phyloP scores from a whole-genome alignment of 2,797 vertebrate genomes.

The Oreochromis grahami region DNA sequence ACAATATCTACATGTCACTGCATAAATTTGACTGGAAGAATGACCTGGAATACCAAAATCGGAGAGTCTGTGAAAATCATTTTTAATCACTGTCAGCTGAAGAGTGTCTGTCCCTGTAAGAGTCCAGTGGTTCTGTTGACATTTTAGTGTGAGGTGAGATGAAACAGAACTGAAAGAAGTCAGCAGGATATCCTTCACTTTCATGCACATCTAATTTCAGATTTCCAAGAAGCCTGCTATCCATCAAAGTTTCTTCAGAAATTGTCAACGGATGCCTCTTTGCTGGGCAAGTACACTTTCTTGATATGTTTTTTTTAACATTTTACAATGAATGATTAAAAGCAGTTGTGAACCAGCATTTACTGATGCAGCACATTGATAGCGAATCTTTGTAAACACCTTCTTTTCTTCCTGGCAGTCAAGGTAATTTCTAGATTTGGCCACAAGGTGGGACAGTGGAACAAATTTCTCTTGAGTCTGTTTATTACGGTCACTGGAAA shows the following conservation, averaged over 20 bases:
- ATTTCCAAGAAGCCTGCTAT: conserved; percentile 7
- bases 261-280: neutral
- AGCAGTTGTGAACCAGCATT: neutral
- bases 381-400: neutral
- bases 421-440: conserved; percentile 27
- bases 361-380: neutral
- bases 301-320: neutral
- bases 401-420: neutral
- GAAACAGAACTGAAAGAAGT: conserved; percentile 9
- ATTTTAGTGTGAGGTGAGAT: conserved; percentile 10
- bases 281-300: neutral
- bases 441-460: conserved; percentile 70
- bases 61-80: conserved; percentile 45
- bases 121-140: conserved; percentile 31
- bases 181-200: conserved; percentile 2
- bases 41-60: conserved; percentile 40
- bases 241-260: neutral
- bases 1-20: conserved; percentile 10
- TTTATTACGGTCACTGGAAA: neutral
- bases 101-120: conserved; percentile 15
- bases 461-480: conserved; percentile 13
- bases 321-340: neutral
- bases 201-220: conserved; percentile 19
- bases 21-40: conserved; percentile 46
- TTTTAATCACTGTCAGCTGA: conserved; percentile 55